phyloP scores from a whole-genome alignment of 2,888 invertebrate species.

The Holacanthella duospinosa region DNA sequence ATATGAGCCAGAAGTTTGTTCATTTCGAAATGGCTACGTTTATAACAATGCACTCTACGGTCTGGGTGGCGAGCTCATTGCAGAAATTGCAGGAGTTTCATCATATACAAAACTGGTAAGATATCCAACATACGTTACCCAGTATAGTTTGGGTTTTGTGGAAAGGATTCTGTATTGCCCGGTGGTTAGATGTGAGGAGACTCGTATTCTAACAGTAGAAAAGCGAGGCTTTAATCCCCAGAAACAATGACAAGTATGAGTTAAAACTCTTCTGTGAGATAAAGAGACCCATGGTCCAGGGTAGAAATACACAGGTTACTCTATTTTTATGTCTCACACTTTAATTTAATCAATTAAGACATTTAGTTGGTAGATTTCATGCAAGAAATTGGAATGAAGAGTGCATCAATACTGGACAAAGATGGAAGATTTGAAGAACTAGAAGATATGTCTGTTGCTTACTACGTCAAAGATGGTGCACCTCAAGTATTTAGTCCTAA shows the following conservation, averaged over 20 bases:
- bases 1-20: conserved; percentile 17
- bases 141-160: too few species aligned
- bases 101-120: background rate
- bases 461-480: background rate
- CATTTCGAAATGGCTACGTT: conserved; percentile 12
- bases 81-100: conserved; percentile 8
- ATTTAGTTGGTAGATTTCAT: background rate
- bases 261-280: too few species aligned
- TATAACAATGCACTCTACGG: conserved; percentile 25
- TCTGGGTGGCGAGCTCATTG: conserved; percentile 17
- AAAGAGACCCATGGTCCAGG: too few species aligned
- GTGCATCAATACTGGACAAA: background rate
- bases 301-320: too few species aligned
- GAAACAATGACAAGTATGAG: too few species aligned
- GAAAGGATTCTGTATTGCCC: too few species aligned
- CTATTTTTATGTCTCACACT: too few species aligned
- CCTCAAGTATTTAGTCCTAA: background rate
- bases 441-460: background rate
- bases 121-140: too few species aligned
- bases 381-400: background rate
- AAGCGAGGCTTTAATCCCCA: too few species aligned
- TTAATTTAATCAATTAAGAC: too few species aligned
- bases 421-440: background rate
- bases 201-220: too few species aligned
- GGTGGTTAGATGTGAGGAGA: too few species aligned